Percentiles rank a stretch among this genome's conserved stretches.
Evolutionary conservation across 2,113 vertebrate genomes (phyloP).

Genomic region (Cochlearius cochlearius): DNA sequence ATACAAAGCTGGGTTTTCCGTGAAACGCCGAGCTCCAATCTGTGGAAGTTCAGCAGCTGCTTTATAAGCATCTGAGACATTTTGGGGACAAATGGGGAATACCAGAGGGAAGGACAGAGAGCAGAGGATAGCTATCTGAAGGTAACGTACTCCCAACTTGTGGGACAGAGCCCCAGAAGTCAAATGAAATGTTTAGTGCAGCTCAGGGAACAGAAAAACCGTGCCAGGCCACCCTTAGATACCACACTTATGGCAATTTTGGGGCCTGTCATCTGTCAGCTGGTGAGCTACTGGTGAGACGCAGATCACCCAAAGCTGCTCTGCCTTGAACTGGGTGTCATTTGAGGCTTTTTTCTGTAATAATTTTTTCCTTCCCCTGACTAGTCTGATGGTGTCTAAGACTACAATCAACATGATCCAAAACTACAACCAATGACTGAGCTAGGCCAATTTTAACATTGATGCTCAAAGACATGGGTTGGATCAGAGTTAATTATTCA

Average conservation of each 20-base stretch:
- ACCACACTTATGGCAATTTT: fast-evolving
- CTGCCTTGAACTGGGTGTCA: background rate
- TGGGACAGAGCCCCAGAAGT: background rate
- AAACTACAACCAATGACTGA: background rate
- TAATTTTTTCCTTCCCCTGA: background rate
- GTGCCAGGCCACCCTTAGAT: background rate
- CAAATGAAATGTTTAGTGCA: background rate
- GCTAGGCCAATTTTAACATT: background rate
- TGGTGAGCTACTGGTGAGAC: background rate
- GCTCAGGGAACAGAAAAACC: background rate
- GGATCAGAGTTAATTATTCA: background rate
- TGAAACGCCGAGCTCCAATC: background rate
- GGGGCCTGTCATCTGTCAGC: background rate
- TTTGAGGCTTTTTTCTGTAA: background rate
- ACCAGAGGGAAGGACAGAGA: background rate
- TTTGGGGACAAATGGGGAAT: background rate
- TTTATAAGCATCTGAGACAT: background rate
- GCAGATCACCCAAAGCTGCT: background rate
- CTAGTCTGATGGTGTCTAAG: background rate
- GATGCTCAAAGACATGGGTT: background rate
- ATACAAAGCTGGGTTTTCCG: background rate
- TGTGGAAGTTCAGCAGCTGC: background rate
- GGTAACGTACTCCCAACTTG: background rate
- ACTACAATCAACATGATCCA: background rate
- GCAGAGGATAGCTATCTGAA: background rate